These are phyloP conservation scores for Spatulosminthurus flaviceps DNA, from an alignment of 2,888 invertebrate genomes.

Conservation along the genomic window DNA sequence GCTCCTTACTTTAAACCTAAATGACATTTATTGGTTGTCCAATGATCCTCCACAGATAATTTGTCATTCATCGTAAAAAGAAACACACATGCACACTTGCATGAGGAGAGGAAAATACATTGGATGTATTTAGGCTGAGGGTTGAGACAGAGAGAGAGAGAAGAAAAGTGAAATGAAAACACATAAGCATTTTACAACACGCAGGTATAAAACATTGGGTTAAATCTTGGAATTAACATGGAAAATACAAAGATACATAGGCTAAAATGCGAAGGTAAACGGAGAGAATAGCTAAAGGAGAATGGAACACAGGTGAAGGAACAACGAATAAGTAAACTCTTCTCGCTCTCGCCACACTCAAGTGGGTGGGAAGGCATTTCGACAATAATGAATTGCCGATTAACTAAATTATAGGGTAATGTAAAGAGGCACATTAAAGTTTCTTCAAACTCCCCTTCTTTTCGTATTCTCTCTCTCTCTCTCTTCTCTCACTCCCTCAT, in stretches of 20 bases:
- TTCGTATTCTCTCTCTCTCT: background rate
- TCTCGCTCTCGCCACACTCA: conserved; percentile 20
- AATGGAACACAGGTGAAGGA: background rate
- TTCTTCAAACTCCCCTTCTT: conserved; percentile 36
- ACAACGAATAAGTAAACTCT: background rate
- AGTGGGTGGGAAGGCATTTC: conserved; percentile 45
- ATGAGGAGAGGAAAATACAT: background rate
- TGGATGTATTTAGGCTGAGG: too few species aligned
- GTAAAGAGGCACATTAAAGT: conserved; percentile 47
- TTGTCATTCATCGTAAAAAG: conserved; percentile 35
- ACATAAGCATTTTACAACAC: conserved; percentile 6
- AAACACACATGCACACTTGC: background rate
- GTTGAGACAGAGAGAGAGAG: background rate
- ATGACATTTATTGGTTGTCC: conserved; percentile 46
- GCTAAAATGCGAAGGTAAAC: background rate
- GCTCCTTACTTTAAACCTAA: conserved; percentile 16
- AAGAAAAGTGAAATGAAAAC: background rate
- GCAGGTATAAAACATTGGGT: background rate
- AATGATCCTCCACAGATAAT: conserved; percentile 42
- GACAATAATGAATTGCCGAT: conserved; percentile 55
- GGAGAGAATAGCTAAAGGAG: background rate
- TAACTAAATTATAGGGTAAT: conserved; percentile 55
- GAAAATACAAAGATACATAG: background rate
- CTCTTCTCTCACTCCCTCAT: conserved; percentile 9
- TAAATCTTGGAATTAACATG: background rate